These are phyloP conservation scores for Phocoena sinus DNA, from an alignment of 2,113 vertebrate species.

Conservation along the genomic window DNA sequence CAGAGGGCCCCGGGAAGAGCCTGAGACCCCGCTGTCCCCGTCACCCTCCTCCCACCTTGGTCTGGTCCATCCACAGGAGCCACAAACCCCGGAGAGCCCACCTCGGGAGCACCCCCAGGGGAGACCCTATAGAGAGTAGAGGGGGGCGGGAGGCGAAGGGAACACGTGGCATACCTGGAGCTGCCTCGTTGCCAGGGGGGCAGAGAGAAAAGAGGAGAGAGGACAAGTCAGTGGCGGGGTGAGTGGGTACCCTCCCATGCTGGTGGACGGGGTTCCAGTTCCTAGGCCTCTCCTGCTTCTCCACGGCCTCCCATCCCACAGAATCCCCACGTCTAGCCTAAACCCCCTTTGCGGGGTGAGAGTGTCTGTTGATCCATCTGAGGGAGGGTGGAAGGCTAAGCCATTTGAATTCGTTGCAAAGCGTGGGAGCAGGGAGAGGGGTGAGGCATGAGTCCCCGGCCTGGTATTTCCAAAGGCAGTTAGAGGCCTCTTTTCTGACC, in stretches of 20 bases:
- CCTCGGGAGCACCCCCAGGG: not conserved
- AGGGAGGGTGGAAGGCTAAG: not conserved
- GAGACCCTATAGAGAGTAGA: not conserved
- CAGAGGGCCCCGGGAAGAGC: not conserved
- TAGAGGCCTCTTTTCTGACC: not conserved
- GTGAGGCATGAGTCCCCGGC: too few species aligned
- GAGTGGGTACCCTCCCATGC: not conserved
- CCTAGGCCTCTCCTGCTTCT: not conserved
- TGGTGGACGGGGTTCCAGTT: not conserved
- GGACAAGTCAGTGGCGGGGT: slow-evolving; percentile 27
- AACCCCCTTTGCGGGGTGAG: not conserved
- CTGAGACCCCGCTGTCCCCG: not conserved
- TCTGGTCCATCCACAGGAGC: too few species aligned
- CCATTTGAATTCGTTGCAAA: not conserved
- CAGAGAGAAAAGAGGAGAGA: slow-evolving; percentile 53
- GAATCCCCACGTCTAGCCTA: not conserved
- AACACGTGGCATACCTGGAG: slow-evolving; percentile 73
- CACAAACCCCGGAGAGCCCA: not conserved
- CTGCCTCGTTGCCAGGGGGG: slow-evolving; percentile 71
- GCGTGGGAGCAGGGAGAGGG: fast-evolving
- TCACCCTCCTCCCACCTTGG: not conserved
- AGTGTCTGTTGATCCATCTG: fast-evolving
- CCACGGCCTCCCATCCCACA: not conserved
- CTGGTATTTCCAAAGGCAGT: not conserved
- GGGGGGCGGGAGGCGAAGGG: not conserved